Base-by-base conservation (phyloP, 2,113 vertebrate species). In the Neotoma lepida region DNA sequence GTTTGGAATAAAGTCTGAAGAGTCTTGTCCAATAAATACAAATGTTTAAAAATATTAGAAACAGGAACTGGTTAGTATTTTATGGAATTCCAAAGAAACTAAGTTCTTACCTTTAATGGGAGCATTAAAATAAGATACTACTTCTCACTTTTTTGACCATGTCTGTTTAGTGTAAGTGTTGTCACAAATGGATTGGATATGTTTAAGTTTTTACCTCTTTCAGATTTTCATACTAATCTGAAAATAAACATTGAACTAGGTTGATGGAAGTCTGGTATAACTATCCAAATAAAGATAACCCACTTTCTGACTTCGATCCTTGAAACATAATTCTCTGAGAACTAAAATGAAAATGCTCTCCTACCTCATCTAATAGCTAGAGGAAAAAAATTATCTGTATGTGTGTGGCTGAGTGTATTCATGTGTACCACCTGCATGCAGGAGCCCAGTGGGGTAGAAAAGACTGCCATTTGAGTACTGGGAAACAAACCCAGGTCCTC, bases 311-410 rank as follows among this genome's bases (percentile, higher is more conserved):
- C 81, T 88, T 93, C 93, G 63, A 73, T 63, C 46, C 4, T 93
- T 68, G 91, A 92, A 88, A n/a, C 51, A 71, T 54, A 74, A 39
- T 84, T 92, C 61, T 76, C 54, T 77, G 39, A 91, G 49, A 85
- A 22, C 82, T 91, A 78, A 85, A 94, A 56, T 96, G 64, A 86
- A 96, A 89, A 76, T 94, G 87, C 26, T 93, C 41, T 84, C 35
- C 71, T 22, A 44, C 9, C 8, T 39, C 22, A 51, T 14, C 14
- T 56, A 26, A 73, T n/a, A 54, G 10, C 35, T 26, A 39, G 68
- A 22, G 12, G 54, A 6, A 13, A 15, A 58, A 26, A 39, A 35
- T 20, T 78, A 12, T 5, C 4, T 80, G 33, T 54, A 9, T n/a
- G 10, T 80, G 33, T 78, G 73, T 76, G 24, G 20, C 44, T 46